phyloP scores from a whole-genome alignment of 2,888 invertebrate genomes.

The Macropis europaea region DNA sequence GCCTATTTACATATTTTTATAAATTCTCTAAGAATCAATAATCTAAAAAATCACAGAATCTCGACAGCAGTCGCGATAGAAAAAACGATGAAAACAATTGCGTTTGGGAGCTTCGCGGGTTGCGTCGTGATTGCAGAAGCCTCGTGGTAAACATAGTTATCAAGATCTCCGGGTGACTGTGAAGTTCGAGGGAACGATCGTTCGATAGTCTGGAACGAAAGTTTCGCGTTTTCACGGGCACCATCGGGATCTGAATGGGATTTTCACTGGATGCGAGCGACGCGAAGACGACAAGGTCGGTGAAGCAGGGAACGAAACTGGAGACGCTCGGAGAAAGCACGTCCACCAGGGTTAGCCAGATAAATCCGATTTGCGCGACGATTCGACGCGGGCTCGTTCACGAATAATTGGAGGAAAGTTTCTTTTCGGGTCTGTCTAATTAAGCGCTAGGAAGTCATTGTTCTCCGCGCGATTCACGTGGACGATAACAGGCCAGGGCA shows the following conservation, averaged over 20 bases:
- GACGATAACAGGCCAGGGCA: not conserved
- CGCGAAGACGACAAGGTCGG: not conserved
- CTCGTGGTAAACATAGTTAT: not conserved
- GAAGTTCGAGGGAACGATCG: slow-evolving; percentile 14
- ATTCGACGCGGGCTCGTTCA: not conserved
- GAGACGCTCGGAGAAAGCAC: slow-evolving; percentile 38
- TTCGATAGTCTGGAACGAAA: slow-evolving; percentile 25
- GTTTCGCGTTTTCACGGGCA: slow-evolving; percentile 12
- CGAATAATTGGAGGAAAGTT: slow-evolving; percentile 20
- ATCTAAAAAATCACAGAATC: too few species aligned
- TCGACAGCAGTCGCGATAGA: too few species aligned
- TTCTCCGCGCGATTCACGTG: not conserved
- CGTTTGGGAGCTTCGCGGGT: too few species aligned
- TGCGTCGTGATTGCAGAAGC: too few species aligned
- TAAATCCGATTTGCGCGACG: slow-evolving; percentile 36
- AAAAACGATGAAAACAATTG: too few species aligned
- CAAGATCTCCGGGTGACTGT: not conserved
- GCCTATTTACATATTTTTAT: too few species aligned
- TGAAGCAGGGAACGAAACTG: slow-evolving; percentile 12
- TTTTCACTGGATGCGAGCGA: slow-evolving; percentile 21
- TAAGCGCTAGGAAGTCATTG: not conserved
- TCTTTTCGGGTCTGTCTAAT: not conserved
- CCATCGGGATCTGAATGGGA: slow-evolving; percentile 22
- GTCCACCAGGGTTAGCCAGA: slow-evolving; percentile 9
- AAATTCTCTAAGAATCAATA: too few species aligned